Evolutionary conservation across 2,888 invertebrate species (phyloP).

Genomic region (Catocala fraxini): DNA sequence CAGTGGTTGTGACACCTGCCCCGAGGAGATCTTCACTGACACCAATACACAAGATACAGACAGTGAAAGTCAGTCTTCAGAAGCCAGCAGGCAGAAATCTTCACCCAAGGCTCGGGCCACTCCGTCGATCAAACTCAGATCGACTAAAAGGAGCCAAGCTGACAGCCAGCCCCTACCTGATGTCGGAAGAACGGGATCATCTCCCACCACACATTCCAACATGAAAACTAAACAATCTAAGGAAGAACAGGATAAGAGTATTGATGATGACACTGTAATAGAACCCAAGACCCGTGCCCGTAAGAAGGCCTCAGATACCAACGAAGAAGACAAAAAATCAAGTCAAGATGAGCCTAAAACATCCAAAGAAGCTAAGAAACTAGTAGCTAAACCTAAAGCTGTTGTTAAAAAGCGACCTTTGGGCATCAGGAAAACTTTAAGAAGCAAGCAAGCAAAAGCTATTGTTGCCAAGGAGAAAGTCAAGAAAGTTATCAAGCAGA

Average conservation of each 20-base stretch:
- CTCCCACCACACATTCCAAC: slow-evolving; percentile 84
- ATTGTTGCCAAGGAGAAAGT: slow-evolving; percentile 71
- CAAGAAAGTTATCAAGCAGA: slow-evolving; percentile 73
- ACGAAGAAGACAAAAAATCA: slow-evolving; percentile 76
- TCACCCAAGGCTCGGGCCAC: slow-evolving; percentile 35
- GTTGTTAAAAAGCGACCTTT: slow-evolving; percentile 80
- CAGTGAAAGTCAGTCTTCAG: slow-evolving; percentile 38
- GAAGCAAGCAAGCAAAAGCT: slow-evolving; percentile 72
- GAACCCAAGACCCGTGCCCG: slow-evolving; percentile 84
- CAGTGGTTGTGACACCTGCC: slow-evolving; percentile 53
- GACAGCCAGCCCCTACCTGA: slow-evolving; percentile 74
- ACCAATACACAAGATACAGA: slow-evolving; percentile 36
- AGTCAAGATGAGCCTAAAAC: slow-evolving; percentile 80
- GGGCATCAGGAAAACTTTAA: slow-evolving; percentile 80
- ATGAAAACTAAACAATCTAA: slow-evolving; percentile 85
- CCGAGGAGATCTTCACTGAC: slow-evolving; percentile 47
- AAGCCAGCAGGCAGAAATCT: slow-evolving; percentile 30
- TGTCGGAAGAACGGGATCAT: slow-evolving; percentile 82
- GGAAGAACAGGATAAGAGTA: slow-evolving; percentile 80
- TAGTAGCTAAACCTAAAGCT: slow-evolving; percentile 74
- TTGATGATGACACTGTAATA: slow-evolving; percentile 77
- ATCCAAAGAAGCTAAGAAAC: slow-evolving; percentile 79
- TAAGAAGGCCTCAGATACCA: slow-evolving; percentile 79
- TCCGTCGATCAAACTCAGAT: slow-evolving; percentile 59
- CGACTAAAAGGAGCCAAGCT: slow-evolving; percentile 57